Percentiles rank a stretch among this genome's conserved stretches.
These are phyloP conservation scores for Crypturellus undulatus DNA, from an alignment of 2,113 vertebrate species.

Conservation along the genomic window DNA sequence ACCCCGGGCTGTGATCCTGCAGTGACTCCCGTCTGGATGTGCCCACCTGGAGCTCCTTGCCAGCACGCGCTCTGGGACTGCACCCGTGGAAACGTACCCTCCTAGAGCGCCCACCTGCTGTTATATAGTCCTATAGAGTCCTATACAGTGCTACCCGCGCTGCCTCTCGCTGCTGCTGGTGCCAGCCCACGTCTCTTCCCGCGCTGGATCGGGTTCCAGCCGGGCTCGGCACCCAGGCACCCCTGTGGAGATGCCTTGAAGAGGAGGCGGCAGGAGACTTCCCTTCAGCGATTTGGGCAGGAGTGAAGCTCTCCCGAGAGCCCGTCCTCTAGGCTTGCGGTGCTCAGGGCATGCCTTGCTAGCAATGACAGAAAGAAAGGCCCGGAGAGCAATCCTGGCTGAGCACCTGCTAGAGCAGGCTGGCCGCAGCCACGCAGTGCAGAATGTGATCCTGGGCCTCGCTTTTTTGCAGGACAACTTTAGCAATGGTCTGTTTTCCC, in stretches of 20 bases:
- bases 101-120: not conserved
- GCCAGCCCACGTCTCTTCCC: not conserved
- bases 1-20: slow-evolving; percentile 25
- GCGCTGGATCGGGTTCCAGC: not conserved
- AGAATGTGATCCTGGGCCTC: not conserved
- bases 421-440: rapidly evolving
- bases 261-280: not conserved
- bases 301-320: not conserved
- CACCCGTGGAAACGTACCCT: rapidly evolving
- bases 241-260: not conserved
- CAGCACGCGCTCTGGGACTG: not conserved
- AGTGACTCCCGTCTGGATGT: not conserved
- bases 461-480: not conserved
- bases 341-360: not conserved
- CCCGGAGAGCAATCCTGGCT: not conserved
- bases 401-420: not conserved
- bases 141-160: not conserved
- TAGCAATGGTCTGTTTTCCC: not conserved
- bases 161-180: not conserved
- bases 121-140: not conserved
- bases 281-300: not conserved
- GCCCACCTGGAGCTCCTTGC: slow-evolving; percentile 6
- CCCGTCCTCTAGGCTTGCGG: not conserved
- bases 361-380: not conserved
- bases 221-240: not conserved